Conservation (phyloP, 1,140 invertebrate species). For the Chymomyza costata region DNA sequence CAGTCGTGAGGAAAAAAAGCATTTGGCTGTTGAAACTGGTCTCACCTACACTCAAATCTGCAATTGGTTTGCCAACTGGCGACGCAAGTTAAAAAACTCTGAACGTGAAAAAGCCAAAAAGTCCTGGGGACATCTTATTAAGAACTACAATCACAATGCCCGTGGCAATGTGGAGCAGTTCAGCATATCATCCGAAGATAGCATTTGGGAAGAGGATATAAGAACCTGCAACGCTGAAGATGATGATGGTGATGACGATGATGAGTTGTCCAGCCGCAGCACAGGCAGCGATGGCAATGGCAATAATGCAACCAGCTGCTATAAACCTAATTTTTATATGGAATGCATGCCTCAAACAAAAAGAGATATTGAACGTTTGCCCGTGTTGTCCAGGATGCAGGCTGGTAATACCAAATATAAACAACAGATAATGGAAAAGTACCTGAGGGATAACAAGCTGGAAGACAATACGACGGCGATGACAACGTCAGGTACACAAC, state of each 20-base stretch:
- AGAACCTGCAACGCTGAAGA: conserved; percentile 12
- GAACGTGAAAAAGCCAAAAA: conserved; percentile 79
- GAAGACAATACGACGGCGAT: conserved; percentile 1
- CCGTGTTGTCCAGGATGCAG: conserved; percentile 29
- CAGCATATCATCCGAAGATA: conserved; percentile 84
- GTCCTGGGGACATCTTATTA: conserved; percentile 83
- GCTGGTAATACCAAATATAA: conserved; percentile 76
- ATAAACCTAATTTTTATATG: conserved; percentile 53
- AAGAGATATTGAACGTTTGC: conserved; percentile 33
- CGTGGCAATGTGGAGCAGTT: conserved; percentile 85
- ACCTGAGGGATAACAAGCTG: conserved; percentile 67
- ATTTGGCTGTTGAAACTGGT: conserved; percentile 81
- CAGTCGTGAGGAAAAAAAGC: conserved; percentile 83
- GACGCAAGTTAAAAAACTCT: conserved; percentile 83
- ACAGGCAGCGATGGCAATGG: conserved; percentile 58
- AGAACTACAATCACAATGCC: conserved; percentile 83
- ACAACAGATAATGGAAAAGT: conserved; percentile 79
- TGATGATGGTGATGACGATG: conserved; percentile 47
- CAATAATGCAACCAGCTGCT: conserved; percentile 36
- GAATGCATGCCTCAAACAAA: conserved; percentile 19
- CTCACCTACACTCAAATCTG: conserved; percentile 85
- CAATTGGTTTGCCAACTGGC: conserved; percentile 87
- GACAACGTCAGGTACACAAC: conserved; percentile 48
- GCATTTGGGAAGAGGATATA: conserved; percentile 82
- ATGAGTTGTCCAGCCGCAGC: conserved; percentile 56